Conservation (phyloP, 2,888 invertebrate species). For the Elgonia sp. region DNA sequence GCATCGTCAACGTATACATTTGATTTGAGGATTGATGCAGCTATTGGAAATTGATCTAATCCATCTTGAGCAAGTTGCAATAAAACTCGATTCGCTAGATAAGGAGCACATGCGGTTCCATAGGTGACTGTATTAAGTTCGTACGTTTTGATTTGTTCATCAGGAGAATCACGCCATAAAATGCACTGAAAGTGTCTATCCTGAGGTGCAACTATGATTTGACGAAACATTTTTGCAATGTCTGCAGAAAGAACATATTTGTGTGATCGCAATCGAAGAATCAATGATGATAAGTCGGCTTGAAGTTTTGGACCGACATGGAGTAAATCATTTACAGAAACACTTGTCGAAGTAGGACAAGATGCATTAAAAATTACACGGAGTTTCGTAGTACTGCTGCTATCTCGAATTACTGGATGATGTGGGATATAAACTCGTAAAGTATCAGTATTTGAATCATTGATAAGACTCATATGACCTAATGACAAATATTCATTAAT, state of each 20-base stretch:
- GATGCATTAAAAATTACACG: slow-evolving; percentile 23
- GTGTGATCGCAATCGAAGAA: slow-evolving; percentile 30
- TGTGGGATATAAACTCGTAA: not conserved
- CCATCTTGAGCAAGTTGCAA: too few relatives aligned
- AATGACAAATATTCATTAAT: slow-evolving; percentile 16
- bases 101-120: slow-evolving; percentile 27
- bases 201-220: slow-evolving; percentile 48
- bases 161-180: slow-evolving; percentile 75
- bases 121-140: slow-evolving; percentile 7
- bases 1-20: slow-evolving; percentile 55
- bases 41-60: not conserved
- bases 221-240: slow-evolving; percentile 81
- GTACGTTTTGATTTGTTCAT: not conserved
- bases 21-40: slow-evolving; percentile 13
- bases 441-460: not conserved
- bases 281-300: slow-evolving; percentile 1
- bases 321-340: slow-evolving; percentile 8
- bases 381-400: slow-evolving; percentile 9
- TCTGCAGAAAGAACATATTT: slow-evolving; percentile 76
- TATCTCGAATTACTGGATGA: not conserved
- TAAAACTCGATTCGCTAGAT: not conserved
- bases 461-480: slow-evolving; percentile 19
- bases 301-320: slow-evolving; percentile 41
- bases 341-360: not conserved
- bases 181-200: slow-evolving; percentile 79